Evolutionary conservation across 2,113 vertebrate species (phyloP), one percentile per base, ranked within the genome.

Genomic region (Calonectris borealis): DNA sequence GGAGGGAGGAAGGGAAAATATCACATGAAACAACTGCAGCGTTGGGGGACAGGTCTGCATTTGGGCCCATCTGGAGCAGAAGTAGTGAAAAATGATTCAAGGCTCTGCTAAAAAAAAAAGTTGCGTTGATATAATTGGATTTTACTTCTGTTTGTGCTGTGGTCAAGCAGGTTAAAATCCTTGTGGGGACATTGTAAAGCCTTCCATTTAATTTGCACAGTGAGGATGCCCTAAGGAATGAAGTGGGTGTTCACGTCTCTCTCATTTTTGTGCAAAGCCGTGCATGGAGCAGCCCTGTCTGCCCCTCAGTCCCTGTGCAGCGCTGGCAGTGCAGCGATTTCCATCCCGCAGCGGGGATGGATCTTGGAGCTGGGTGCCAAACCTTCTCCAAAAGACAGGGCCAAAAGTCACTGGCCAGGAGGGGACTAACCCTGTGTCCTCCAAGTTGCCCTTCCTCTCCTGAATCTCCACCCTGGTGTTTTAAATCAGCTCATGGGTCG

Each of bases 1-100:
- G 77, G 88, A 91, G 60, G 72, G 76, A 95, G 86, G 90, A 78
- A 86, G 68, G 66, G 71, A 92, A 96, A 92, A 92, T 94, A 97
- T 88, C 82, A 88, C 75, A 88, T 69, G 90, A 11, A 92, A 79
- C 92, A 94, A 83, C 94, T 90, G 90, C 83, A 80, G 79, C 6
- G 20, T 46, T 93, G 93, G 80, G 93, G 87, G 54, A 52, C 90
- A 90, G 88, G 93, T 80, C 94, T 86, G 66, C 4, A 1, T 48
- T 84, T n/a, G 79, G 88, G 64, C 92, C 94, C 77, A 64, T 62
- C 83, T 96, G 90, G 77, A 96, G 77, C 57, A 78, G 84, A 48
- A 89, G 86, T 71, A 36, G 58, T 11, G 68, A 40, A 22, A 80
- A 73, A 92, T 36, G 5, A 93, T 79, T 91, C 70, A 46, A 76